Evolutionary conservation across 92 coral and sea anemone species (phyloP).

Genomic region (Siderastrea radians): DNA sequence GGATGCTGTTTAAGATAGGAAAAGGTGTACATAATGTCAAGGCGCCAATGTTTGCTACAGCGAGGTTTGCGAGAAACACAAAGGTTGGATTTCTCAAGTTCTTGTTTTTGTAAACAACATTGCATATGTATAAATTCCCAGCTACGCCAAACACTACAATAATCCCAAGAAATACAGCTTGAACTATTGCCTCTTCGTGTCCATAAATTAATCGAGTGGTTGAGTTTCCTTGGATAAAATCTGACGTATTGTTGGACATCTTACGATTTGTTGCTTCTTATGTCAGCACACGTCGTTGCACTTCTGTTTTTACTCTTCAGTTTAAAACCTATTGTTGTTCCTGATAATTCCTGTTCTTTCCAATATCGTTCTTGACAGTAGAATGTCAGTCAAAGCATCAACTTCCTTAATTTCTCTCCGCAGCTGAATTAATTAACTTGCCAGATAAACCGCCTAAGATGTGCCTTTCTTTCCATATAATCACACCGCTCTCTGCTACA

Average conservation of each 20-base stretch:
- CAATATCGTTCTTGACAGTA: not conserved
- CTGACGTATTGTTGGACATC: slow-evolving; percentile 1
- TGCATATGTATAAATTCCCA: slow-evolving; percentile 76
- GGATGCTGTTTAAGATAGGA: slow-evolving; percentile 70
- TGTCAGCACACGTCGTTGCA: not conserved
- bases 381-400: not conserved
- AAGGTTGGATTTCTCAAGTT: slow-evolving; percentile 85
- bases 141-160: slow-evolving; percentile 65
- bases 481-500: not conserved
- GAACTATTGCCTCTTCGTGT: slow-evolving; percentile 53
- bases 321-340: slow-evolving; percentile 11
- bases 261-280: not conserved
- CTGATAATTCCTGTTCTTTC: slow-evolving; percentile 4
- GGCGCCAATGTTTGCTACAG: slow-evolving; percentile 84
- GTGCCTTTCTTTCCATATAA: not conserved
- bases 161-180: slow-evolving; percentile 63
- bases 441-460: not conserved
- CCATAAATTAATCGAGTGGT: slow-evolving; percentile 50
- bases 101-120: slow-evolving; percentile 69
- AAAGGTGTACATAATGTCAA: slow-evolving; percentile 81
- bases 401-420: not conserved
- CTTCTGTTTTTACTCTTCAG: not conserved
- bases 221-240: not conserved
- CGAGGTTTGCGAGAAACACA: slow-evolving; percentile 78
- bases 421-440: slow-evolving; percentile 2